Evolutionary conservation across 2,113 vertebrate genomes (phyloP), one percentile per base, ranked within the genome.

Genomic region (Benitochromis conjunctus): DNA sequence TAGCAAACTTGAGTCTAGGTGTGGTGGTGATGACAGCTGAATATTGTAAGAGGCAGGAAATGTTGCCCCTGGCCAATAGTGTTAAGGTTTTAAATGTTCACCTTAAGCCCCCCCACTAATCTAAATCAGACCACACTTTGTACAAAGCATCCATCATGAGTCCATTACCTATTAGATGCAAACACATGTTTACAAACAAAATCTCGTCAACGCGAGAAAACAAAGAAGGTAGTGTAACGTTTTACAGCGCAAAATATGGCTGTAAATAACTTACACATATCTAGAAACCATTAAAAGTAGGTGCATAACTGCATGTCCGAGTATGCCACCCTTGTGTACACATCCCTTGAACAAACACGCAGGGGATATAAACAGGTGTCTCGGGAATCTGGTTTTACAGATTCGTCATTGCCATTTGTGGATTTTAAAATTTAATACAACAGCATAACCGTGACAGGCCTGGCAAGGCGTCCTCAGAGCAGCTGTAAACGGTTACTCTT

Each of bases 291-390:
- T 64, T 58, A 21, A n/a, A 18, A 71, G 9, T 10, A 11, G 71
- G n/a, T 74, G 53, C 66, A 74, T 81, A 77, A 88, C 26, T 26
- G 26, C 26, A 26, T 48, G 46, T 31, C 12, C 34, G 71, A 53
- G 71, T 9, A n/a, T 26, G 26, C 46, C 71, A 21, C 11, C 64
- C 13, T 62, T 10, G 12, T 10, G 51, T 56, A 36, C 46, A 38
- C 24, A 60, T 51, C 29, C 5, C 3, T 34, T 71, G 13, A 26
- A 21, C 29, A 48, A 76, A 79, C 46, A 85, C 4, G 46, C 21
- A n/a, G 71, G 34, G 3, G 76, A 31, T 83, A 66, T 83, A 66
- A 77, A 85, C 88, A 87, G 57, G 88, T 89, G 89, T 62, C 74
- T 46, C 18, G 26, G 24, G 43, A 21, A 71, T n/a, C 7, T 64